Evolutionary conservation across 2,797 vertebrate species (phyloP).

Genomic region (Pelodytes ibericus): DNA sequence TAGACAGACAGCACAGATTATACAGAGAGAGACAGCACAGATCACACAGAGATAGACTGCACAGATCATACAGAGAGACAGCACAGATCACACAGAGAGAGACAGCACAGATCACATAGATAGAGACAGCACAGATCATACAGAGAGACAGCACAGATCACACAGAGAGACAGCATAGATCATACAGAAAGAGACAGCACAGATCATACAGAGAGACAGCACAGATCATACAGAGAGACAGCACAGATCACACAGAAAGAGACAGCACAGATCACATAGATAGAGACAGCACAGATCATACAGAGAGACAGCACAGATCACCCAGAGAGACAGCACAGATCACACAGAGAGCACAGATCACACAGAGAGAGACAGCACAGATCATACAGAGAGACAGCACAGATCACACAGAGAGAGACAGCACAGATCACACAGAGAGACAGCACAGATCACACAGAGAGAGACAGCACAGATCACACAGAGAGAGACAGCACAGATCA

Average conservation of each 20-base stretch:
- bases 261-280: too few species aligned
- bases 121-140: neutral
- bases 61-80: neutral
- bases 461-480: too few species aligned
- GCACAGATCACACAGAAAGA: neutral
- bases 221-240: neutral
- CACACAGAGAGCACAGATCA: neutral
- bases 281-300: too few species aligned
- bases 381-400: neutral
- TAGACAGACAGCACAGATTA: too few species aligned
- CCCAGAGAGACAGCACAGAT: neutral
- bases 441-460: neutral
- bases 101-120: too few species aligned
- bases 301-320: neutral
- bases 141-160: neutral
- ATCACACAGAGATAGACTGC: neutral
- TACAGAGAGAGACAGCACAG: too few species aligned
- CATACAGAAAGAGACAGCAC: neutral
- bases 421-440: neutral
- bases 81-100: too few species aligned
- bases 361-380: too few species aligned
- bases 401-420: neutral
- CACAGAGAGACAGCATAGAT: neutral
- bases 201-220: neutral
- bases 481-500: too few species aligned